phyloP scores from a whole-genome alignment of 2,888 invertebrate species.

The Epinotia ramella region DNA sequence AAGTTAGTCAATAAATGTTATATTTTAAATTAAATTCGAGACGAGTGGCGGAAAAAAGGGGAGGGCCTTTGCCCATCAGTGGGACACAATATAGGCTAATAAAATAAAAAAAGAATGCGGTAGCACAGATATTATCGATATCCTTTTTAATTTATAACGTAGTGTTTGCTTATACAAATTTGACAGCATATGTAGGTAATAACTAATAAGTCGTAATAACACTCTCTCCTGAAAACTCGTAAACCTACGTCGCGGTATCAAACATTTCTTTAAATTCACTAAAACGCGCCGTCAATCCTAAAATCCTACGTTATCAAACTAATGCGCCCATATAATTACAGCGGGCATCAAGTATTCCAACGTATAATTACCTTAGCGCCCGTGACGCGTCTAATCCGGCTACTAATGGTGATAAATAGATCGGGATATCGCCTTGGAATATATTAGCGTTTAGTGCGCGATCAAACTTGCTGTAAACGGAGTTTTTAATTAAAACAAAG shows the following conservation, averaged over 20 bases:
- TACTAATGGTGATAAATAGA: slow-evolving; percentile 82
- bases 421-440: slow-evolving; percentile 68
- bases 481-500: slow-evolving; percentile 13
- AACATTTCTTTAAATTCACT: not conserved
- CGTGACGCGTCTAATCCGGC: slow-evolving; percentile 76
- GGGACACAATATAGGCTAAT: too few species aligned
- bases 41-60: too few species aligned
- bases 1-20: too few species aligned
- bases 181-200: too few species aligned
- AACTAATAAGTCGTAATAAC: too few species aligned
- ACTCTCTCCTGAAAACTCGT: not conserved
- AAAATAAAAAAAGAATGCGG: too few species aligned
- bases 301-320: slow-evolving; percentile 49
- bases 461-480: slow-evolving; percentile 6
- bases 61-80: too few species aligned
- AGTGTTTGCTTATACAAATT: too few species aligned
- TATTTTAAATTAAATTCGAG: too few species aligned
- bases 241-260: not conserved
- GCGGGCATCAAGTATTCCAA: slow-evolving; percentile 73
- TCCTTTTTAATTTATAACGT: too few species aligned
- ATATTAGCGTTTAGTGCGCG: slow-evolving; percentile 59
- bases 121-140: too few species aligned
- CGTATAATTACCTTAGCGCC: slow-evolving; percentile 75
- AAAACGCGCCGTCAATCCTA: slow-evolving; percentile 22
- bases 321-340: slow-evolving; percentile 54